Conservation (phyloP, 2,113 vertebrate genomes). For the Mastomys coucha region DNA sequence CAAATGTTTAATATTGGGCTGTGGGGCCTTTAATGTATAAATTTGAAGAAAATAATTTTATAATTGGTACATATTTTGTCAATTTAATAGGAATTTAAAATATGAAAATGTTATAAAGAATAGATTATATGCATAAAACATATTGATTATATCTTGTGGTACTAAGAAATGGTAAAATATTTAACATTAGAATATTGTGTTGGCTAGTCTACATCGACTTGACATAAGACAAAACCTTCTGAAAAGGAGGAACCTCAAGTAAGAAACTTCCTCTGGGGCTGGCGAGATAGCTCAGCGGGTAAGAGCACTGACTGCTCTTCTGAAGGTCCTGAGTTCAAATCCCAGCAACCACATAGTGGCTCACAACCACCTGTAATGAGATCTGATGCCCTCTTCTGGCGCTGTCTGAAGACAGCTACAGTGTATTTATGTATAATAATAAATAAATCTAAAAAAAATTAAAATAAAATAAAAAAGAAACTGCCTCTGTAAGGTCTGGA, state of each 20-base stretch:
- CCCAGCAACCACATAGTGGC: too few relatives aligned
- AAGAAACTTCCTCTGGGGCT: background rate
- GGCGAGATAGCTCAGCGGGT: too few relatives aligned
- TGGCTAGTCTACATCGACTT: background rate
- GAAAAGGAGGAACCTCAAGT: background rate
- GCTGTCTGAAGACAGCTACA: too few relatives aligned
- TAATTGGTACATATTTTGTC: background rate
- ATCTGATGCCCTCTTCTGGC: too few relatives aligned
- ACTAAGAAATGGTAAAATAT: background rate
- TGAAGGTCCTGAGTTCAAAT: too few relatives aligned
- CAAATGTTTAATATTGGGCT: background rate
- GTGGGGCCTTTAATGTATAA: background rate
- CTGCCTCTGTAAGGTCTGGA: background rate
- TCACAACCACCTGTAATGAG: too few relatives aligned
- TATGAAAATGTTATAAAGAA: background rate
- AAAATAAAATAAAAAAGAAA: too few relatives aligned
- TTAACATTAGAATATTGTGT: background rate
- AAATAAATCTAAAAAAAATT: too few relatives aligned
- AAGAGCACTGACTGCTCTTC: too few relatives aligned
- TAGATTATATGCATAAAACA: background rate
- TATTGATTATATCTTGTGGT: background rate
- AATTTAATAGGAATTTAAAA: background rate
- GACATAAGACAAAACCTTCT: background rate
- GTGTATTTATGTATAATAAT: too few relatives aligned
- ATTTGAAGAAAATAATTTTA: background rate